A percentile compares a stretch with the other conserved stretches of the same genome.
Conservation (phyloP, 2,797 vertebrate species). For the Avahi laniger region DNA sequence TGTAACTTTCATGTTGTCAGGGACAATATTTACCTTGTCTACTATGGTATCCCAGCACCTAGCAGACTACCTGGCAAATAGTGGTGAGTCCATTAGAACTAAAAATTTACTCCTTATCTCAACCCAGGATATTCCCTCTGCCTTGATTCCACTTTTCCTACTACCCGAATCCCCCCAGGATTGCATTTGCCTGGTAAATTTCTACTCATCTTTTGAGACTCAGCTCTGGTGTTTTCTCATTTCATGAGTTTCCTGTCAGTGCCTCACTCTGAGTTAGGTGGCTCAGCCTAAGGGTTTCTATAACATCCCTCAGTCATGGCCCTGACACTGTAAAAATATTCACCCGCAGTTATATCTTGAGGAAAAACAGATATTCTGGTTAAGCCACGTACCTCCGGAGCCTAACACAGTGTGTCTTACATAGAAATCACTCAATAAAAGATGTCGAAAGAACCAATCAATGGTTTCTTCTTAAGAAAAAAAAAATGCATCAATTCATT, state of each 20-base stretch:
- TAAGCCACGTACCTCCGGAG: not conserved
- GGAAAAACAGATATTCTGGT: not conserved
- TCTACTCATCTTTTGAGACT: not conserved
- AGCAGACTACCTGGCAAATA: not conserved
- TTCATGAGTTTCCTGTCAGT: not conserved
- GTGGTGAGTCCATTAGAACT: not conserved
- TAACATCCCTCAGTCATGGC: not conserved
- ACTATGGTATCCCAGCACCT: too few species aligned
- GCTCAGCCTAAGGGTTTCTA: not conserved
- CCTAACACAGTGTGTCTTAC: not conserved
- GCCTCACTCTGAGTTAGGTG: not conserved
- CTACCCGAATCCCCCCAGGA: fast-evolving
- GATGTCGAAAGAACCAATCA: not conserved
- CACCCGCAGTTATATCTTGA: too few species aligned
- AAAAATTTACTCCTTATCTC: not conserved
- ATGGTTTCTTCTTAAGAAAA: not conserved
- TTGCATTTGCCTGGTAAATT: not conserved
- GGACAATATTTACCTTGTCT: too few species aligned
- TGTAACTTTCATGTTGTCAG: not conserved
- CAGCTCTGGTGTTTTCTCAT: not conserved
- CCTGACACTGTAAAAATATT: too few species aligned
- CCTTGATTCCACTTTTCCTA: not conserved
- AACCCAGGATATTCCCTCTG: too few species aligned
- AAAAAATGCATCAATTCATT: not conserved
- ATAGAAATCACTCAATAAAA: not conserved